Evolutionary conservation across 2,888 invertebrate species (phyloP).

Genomic region (Congeria kusceri): DNA sequence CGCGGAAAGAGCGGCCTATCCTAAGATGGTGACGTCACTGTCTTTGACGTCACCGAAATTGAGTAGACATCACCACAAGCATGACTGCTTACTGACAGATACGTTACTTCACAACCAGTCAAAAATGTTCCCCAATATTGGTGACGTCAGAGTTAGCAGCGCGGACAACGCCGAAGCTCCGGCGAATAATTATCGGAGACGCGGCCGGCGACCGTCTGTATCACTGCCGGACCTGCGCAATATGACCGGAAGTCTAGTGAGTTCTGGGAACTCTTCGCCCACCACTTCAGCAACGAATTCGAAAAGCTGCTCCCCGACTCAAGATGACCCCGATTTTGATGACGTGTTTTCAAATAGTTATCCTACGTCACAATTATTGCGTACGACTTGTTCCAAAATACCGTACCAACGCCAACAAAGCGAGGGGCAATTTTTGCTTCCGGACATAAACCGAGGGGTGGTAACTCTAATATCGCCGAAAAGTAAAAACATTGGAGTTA

Average conservation of each 20-base stretch:
- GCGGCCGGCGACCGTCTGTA: constrained; percentile 61
- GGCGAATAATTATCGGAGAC: constrained; percentile 39
- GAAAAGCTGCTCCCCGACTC: constrained; percentile 1
- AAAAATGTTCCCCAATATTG: constrained; percentile 25
- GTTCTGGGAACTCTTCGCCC: constrained; percentile 69
- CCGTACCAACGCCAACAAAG: constrained; percentile 3
- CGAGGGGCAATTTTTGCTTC: constrained; percentile 44
- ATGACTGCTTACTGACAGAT: constrained; percentile 48
- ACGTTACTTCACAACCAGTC: constrained; percentile 25
- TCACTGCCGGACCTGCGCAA: constrained; percentile 76
- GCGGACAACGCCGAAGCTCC: constrained; percentile 9
- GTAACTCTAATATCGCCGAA: constrained; percentile 19
- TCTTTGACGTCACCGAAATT: constrained; percentile 60
- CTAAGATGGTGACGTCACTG: constrained; percentile 33
- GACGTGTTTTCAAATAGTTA: constrained; percentile 56
- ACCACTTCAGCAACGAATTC: constrained; percentile 10
- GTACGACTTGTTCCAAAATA: not conserved
- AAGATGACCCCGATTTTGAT: constrained; percentile 34
- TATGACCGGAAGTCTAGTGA: constrained; percentile 65
- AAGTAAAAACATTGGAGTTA: constrained; percentile 26
- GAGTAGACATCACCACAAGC: constrained; percentile 55
- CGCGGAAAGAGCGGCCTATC: constrained; percentile 24
- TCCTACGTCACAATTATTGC: constrained; percentile 20
- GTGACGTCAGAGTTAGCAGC: not conserved
- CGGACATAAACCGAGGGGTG: constrained; percentile 38